phyloP scores from a whole-genome alignment of 23 tunicate genomes.

The Styela clava region DNA sequence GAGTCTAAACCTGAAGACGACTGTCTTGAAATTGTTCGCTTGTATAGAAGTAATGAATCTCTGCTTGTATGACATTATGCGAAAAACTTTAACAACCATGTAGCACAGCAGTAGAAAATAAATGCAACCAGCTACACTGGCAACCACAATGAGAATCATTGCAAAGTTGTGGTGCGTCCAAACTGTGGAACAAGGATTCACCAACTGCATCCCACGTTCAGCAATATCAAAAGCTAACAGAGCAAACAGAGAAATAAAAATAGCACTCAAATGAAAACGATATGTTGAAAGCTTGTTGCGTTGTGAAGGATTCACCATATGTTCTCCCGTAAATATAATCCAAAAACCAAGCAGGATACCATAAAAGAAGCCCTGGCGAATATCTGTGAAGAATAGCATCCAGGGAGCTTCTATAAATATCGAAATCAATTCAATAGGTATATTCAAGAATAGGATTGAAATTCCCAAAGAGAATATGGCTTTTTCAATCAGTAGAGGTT shows the following conservation, averaged over 20 bases:
- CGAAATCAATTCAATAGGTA: slow-evolving; percentile 75
- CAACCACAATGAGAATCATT: slow-evolving; percentile 38
- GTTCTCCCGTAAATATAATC: slow-evolving; percentile 91
- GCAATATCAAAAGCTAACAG: slow-evolving; percentile 78
- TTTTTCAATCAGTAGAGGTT: slow-evolving; percentile 81
- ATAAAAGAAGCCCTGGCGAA: slow-evolving; percentile 85
- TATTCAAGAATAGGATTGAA: slow-evolving; percentile 53
- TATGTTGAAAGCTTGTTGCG: slow-evolving; percentile 82
- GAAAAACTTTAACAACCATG: slow-evolving; percentile 67
- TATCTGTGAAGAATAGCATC: slow-evolving; percentile 86
- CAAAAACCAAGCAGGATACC: slow-evolving; percentile 77
- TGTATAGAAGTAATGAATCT: slow-evolving; percentile 40
- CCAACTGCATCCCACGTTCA: slow-evolving; percentile 75
- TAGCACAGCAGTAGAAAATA: slow-evolving; percentile 52
- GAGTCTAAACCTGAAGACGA: slow-evolving; percentile 46
- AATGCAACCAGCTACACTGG: slow-evolving; percentile 36
- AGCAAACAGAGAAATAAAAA: slow-evolving; percentile 39
- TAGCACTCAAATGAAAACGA: slow-evolving; percentile 55
- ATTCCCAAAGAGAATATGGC: slow-evolving; percentile 65
- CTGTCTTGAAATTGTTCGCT: slow-evolving; percentile 23
- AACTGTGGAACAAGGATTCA: slow-evolving; percentile 65
- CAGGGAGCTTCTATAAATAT: slow-evolving; percentile 71
- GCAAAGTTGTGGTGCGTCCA: slow-evolving; percentile 76
- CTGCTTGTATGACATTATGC: slow-evolving; percentile 63
- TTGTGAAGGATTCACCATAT: slow-evolving; percentile 74